These are phyloP conservation scores for Colinus virginianus DNA, from an alignment of 2,113 vertebrate genomes.

Conservation along the genomic window DNA sequence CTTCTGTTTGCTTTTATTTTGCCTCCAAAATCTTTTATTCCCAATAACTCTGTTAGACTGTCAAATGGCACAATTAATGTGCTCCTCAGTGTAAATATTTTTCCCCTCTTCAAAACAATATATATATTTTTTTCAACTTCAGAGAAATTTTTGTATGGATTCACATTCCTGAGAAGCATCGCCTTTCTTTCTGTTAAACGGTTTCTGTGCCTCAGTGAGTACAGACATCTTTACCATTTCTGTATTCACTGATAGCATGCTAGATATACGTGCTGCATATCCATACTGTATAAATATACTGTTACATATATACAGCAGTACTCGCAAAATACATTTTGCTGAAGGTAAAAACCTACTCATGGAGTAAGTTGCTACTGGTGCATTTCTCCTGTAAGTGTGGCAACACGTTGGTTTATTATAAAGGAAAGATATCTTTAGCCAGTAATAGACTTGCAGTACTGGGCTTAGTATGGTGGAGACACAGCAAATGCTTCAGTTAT, in stretches of 20 bases:
- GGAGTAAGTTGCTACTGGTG: neutral
- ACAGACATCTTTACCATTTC: neutral
- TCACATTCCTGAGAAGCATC: neutral
- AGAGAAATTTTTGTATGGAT: neutral
- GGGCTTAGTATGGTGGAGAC: neutral
- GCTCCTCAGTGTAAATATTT: neutral
- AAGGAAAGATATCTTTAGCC: neutral
- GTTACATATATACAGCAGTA: neutral
- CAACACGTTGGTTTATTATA: neutral
- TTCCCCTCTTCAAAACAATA: rapidly evolving
- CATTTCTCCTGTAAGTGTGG: neutral
- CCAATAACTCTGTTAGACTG: neutral
- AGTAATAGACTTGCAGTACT: neutral
- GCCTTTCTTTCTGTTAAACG: neutral
- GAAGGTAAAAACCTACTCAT: neutral
- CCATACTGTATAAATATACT: neutral
- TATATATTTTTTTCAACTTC: neutral
- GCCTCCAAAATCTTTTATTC: neutral
- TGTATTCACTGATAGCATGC: neutral
- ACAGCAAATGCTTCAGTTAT: neutral
- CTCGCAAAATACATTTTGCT: neutral
- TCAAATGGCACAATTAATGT: neutral
- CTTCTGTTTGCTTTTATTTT: neutral
- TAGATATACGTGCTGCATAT: neutral
- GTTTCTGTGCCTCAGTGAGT: neutral